Conservation (phyloP, 2,113 vertebrate genomes). For the Rhabdornis inornatus region DNA sequence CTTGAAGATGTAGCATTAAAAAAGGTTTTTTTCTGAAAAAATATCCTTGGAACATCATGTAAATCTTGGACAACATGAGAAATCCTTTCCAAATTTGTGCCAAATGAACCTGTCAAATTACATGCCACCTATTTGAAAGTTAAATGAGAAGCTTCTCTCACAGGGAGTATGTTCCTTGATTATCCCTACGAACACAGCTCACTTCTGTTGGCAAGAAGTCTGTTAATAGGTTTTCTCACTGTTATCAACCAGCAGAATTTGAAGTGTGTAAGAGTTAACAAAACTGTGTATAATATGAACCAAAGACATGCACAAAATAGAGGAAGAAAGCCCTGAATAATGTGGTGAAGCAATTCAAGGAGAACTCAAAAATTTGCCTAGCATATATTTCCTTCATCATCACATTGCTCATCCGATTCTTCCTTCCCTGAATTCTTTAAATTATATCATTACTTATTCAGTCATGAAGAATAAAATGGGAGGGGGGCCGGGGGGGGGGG, state of each 20-base stretch:
- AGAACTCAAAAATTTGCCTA: background rate
- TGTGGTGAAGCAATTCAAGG: background rate
- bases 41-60: background rate
- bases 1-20: background rate
- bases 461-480: background rate
- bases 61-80: background rate
- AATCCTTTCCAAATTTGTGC: background rate
- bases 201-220: background rate
- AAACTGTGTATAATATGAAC: background rate
- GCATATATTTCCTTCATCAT: background rate
- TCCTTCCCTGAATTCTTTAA: background rate
- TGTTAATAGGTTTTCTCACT: constrained; percentile 27
- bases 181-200: background rate
- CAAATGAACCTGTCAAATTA: constrained; percentile 8
- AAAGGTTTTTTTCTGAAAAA: background rate
- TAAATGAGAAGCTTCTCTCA: constrained; percentile 1
- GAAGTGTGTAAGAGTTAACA: background rate
- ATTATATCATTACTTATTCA: background rate
- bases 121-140: background rate
- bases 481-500: no score
- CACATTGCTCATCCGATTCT: background rate
- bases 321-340: background rate
- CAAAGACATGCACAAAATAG: background rate
- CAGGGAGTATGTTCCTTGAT: background rate
- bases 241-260: background rate